These are phyloP conservation scores for Eleutherodactylus coqui DNA, from an alignment of 2,797 vertebrate genomes.

Conservation along the genomic window DNA sequence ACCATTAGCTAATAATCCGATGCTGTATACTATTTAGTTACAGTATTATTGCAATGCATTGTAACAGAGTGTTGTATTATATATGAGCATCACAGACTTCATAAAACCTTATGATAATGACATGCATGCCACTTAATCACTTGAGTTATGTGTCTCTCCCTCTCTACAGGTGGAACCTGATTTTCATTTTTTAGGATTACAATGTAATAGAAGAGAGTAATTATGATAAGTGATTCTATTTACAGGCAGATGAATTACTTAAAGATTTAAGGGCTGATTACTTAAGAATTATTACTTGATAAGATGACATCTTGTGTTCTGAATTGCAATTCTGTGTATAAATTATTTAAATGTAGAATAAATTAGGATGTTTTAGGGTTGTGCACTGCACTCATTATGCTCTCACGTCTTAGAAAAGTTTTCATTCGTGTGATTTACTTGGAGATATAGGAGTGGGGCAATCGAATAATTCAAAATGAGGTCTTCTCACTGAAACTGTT, in stretches of 20 bases:
- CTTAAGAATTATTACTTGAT: constrained; percentile 51
- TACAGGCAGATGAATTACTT: constrained; percentile 38
- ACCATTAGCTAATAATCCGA: background rate
- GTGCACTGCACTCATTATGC: background rate
- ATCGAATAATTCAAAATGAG: background rate
- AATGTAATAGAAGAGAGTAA: constrained; percentile 46
- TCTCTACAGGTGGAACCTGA: constrained; percentile 35
- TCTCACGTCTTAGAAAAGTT: background rate
- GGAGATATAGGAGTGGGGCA: background rate
- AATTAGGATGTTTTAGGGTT: constrained; percentile 9
- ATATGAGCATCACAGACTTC: background rate
- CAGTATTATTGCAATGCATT: background rate
- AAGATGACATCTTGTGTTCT: constrained; percentile 41
- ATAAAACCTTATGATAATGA: constrained; percentile 23
- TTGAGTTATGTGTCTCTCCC: constrained; percentile 10
- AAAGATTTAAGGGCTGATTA: constrained; percentile 46
- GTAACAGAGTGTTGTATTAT: background rate
- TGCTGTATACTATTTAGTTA: background rate
- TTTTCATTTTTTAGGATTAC: constrained; percentile 42
- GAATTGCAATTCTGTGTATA: constrained; percentile 35
- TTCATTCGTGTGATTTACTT: background rate
- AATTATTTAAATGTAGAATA: constrained; percentile 45
- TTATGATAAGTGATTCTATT: constrained; percentile 53
- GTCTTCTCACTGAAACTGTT: background rate
- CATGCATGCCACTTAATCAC: constrained; percentile 7